Base-by-base conservation (phyloP, 2,113 vertebrate species). In the Embiotoca jacksoni region DNA sequence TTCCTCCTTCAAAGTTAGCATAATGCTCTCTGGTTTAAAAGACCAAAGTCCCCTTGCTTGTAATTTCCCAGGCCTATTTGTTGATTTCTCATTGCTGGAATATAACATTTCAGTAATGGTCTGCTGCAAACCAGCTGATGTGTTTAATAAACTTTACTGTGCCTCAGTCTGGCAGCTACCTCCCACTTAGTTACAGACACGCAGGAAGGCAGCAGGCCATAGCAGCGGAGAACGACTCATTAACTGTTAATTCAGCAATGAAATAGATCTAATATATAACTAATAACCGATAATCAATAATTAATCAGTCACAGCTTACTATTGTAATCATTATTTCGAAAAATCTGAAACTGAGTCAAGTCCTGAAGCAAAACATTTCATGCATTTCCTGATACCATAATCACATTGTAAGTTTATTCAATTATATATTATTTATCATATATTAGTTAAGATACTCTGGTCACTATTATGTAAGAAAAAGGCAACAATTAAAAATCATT, bases 71-170 rank as follows among this genome's bases (percentile, higher is more conserved):
- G 81, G 59, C 77, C 88, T 89, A 86, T 89, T 92, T 92, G 90
- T 93, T 89, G 90, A 92, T 92, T 86, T 87, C 81, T 83, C 70
- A 73, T 90, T 85, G 82, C 75, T 80, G 75, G 82, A 89, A 92
- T 86, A 91, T 87, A 88, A 73, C 84, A 75, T 85, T 91, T 87
- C 81, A 80, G 82, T 85, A 87, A 89, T 88, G 88, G 83, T 93
- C 89, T 81, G 84, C 84, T 91, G 90, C 86, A 91, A 84, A 90
- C 71, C 85, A 90, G 89, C 91, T 90, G 86, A 91, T 91, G 90
- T 89, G 91, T 93, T 92, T 92, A 86, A 94, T 94, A 90, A 92
- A 94, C 85, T 94, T 91, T 87, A 91, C 88, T 85, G 84, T 76
- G 83, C 80, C 75, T 84, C 86, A 79, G 84, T 90, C 83, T 87